phyloP scores from a whole-genome alignment of 2,888 invertebrate species.

The Smittia aterrima region DNA sequence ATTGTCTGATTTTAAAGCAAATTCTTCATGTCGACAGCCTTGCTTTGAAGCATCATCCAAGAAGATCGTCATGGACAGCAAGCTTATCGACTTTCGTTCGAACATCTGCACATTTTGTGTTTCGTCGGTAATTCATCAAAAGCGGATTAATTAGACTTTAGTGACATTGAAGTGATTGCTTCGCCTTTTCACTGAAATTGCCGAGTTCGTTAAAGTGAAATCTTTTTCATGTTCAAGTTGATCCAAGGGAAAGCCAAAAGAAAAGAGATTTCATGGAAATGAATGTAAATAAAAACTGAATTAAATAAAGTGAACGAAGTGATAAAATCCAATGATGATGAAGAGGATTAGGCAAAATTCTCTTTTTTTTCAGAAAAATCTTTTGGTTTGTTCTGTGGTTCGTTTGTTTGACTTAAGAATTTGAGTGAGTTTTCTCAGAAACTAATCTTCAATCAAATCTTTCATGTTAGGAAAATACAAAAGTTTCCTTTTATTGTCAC shows the following conservation, averaged over 20 bases:
- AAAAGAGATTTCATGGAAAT: background rate
- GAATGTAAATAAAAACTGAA: slow-evolving; percentile 8
- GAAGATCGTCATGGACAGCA: background rate
- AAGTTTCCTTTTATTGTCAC: no score
- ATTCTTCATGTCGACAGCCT: slow-evolving; percentile 31
- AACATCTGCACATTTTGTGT: slow-evolving; percentile 37
- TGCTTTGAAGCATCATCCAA: slow-evolving; percentile 25
- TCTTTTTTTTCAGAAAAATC: no score
- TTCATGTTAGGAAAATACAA: no score
- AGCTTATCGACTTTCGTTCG: slow-evolving; percentile 10
- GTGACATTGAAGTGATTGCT: slow-evolving; percentile 2
- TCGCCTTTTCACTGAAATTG: background rate
- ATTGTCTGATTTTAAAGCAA: slow-evolving; percentile 18
- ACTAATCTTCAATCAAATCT: no score
- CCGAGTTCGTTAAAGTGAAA: slow-evolving; percentile 22
- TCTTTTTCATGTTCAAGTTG: slow-evolving; percentile 16
- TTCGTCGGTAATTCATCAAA: slow-evolving; percentile 36
- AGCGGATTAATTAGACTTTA: slow-evolving; percentile 33
- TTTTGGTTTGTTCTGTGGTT: no score
- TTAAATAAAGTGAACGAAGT: background rate
- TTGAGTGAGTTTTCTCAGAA: no score
- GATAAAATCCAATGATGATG: no score
- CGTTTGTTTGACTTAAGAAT: no score
- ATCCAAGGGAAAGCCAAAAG: background rate
- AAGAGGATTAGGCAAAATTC: no score